Evolutionary conservation across 2,888 invertebrate species (phyloP), one percentile per base, ranked within the genome.

Genomic region (Brenthis daphne): DNA sequence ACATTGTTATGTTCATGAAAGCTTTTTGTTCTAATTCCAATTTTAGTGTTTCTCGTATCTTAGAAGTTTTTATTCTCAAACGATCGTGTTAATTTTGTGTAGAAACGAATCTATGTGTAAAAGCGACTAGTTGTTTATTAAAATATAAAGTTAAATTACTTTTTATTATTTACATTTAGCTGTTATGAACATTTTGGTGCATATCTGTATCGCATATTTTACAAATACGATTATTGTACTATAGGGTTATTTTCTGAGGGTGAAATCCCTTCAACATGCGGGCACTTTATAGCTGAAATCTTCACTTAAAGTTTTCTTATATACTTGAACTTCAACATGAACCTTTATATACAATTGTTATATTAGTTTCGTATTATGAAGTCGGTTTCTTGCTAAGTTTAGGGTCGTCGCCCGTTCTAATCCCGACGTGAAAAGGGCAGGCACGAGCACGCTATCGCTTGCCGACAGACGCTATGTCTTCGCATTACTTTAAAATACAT

Each of bases 361-460:
- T 67, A 72, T 64, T 47, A 65, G 58, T 56, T 67, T 63, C 57
- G 65, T 69, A 70, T 78, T 76, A 75, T 73, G 77, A 80, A 81
- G 78, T 80, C 81, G 77, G 78, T 80, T 80, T 82, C 84, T 85
- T 82, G 75, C 73, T 66, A 78, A 83, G 79, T 80, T 82, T 77
- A 75, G 82, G 85, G 85, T 81, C 76, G 73, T 55, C 61, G 55
- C 48, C 67, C 67, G 74, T 70, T 77, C 74, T 90, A 90, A 90
- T 89, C 90, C 90, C 75, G 71, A 68, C 76, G 77, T 75, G 69
- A 76, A 73, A 79, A 77, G 85, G 80, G 77, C 73, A 78, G 83
- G 82, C 90, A 90, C 90, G 90, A 77, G 72, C 75, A 56, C 77
- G 83, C 85, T 90, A 90, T 90, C 90, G 80, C 81, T 51, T 51